Percentiles rank a stretch among this genome's conserved stretches.
Evolutionary conservation across 92 coral and sea anemone genomes (phyloP).

Genomic region (Hydrozoanthus gracilis): DNA sequence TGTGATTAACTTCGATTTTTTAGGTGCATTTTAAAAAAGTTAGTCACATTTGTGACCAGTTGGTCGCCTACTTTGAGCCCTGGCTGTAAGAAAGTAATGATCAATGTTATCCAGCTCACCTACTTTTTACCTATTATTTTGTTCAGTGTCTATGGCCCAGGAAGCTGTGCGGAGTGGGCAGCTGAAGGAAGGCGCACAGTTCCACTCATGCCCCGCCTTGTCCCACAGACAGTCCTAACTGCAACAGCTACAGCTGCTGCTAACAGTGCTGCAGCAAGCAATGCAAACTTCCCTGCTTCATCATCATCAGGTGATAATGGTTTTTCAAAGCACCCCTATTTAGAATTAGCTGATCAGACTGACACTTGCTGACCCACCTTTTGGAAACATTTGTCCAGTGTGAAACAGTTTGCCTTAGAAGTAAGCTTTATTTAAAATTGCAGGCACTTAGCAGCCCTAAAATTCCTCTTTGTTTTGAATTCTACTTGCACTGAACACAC

Average conservation of each 20-base stretch:
- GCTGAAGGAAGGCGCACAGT: conserved; percentile 98
- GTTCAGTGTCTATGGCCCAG: conserved; percentile 91
- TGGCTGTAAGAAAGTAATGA: neutral
- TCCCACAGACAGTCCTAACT: conserved; percentile 95
- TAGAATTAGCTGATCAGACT: neutral
- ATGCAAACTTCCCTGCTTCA: conserved; percentile 77
- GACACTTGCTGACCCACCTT: no score
- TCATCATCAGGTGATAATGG: conserved; percentile 66
- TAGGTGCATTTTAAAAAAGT: no score
- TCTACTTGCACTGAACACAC: no score
- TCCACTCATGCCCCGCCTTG: conserved; percentile 99
- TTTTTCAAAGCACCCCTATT: no score
- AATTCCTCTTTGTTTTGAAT: no score
- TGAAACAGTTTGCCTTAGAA: no score
- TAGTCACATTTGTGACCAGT: no score
- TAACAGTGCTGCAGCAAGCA: conserved; percentile 91
- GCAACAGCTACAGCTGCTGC: conserved; percentile 99
- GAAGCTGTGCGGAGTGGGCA: conserved; percentile 98
- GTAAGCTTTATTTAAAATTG: no score
- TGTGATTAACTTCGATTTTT: no score
- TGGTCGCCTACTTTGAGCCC: no score
- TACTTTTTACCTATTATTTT: neutral
- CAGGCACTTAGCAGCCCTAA: no score
- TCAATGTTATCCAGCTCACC: neutral
- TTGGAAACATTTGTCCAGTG: no score